phyloP scores from a whole-genome alignment of 2,113 vertebrate species.

The Mastomys coucha region DNA sequence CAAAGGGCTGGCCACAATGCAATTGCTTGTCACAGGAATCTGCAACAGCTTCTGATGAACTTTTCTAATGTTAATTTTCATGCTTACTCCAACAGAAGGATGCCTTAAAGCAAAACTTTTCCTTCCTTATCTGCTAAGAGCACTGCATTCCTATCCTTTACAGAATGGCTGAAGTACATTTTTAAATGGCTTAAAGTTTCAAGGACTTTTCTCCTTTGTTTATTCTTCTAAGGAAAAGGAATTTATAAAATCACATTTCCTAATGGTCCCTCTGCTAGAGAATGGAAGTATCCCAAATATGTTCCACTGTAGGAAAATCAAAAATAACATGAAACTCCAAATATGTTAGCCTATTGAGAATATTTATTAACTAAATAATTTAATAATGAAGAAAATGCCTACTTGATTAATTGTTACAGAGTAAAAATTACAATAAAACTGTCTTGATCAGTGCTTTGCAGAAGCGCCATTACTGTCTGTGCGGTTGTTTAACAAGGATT shows the following conservation, averaged over 20 bases:
- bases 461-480: constrained; percentile 93
- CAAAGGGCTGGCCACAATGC: constrained; percentile 63
- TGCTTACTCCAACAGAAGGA: constrained; percentile 53
- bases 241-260: constrained; percentile 68
- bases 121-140: constrained; percentile 61
- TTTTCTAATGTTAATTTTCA: constrained; percentile 74
- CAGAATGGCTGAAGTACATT: constrained; percentile 38
- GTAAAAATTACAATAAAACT: constrained; percentile 94
- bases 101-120: constrained; percentile 57
- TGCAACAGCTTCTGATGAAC: constrained; percentile 75
- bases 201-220: constrained; percentile 60
- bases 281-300: constrained; percentile 62
- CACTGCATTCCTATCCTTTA: not conserved
- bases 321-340: constrained; percentile 85
- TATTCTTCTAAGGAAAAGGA: constrained; percentile 67
- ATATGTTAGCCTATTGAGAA: constrained; percentile 86
- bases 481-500: constrained; percentile 95
- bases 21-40: constrained; percentile 66
- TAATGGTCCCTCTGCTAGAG: constrained; percentile 66
- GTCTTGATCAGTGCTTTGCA: constrained; percentile 93
- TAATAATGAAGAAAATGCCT: constrained; percentile 93
- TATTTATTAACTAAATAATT: constrained; percentile 94
- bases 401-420: constrained; percentile 93
- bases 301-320: constrained; percentile 77
- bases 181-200: constrained; percentile 74